Evolutionary conservation across 2,113 vertebrate genomes (phyloP).

Genomic region (Nanorana parkeri): DNA sequence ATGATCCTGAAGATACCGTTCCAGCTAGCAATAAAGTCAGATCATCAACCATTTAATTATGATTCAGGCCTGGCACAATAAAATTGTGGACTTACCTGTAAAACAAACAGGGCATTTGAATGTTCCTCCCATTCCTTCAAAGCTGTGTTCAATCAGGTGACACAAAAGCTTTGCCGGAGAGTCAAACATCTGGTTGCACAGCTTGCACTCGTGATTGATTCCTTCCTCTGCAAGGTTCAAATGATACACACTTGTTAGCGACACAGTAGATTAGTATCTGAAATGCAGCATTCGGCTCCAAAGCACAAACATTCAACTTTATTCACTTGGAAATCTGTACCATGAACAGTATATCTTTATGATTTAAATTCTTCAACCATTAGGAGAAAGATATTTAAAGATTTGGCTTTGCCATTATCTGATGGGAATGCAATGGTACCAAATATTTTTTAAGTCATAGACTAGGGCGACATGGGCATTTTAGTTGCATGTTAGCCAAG

Average conservation of each 20-base stretch:
- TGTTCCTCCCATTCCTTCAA: constrained; percentile 99
- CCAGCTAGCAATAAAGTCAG: background rate
- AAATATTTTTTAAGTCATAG: too few relatives aligned
- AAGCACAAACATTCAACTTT: constrained; percentile 32
- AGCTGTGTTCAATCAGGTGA: constrained; percentile 99
- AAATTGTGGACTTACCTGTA: constrained; percentile 84
- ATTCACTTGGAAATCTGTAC: constrained; percentile 60
- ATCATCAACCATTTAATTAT: constrained; percentile 58
- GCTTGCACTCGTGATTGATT: constrained; percentile 99
- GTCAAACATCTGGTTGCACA: constrained; percentile 99
- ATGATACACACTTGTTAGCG: constrained; percentile 73
- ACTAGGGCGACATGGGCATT: too few relatives aligned
- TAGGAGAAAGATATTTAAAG: background rate
- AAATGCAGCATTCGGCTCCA: constrained; percentile 30
- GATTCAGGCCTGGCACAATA: constrained; percentile 66
- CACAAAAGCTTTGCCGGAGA: constrained; percentile 99
- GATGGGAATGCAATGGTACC: too few relatives aligned
- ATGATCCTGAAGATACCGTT: too few relatives aligned
- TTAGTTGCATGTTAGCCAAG: too few relatives aligned
- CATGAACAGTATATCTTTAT: background rate
- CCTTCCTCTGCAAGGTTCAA: constrained; percentile 98
- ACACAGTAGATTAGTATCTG: constrained; percentile 68
- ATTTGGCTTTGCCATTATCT: background rate
- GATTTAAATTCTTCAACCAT: background rate
- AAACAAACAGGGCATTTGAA: constrained; percentile 99